Evolutionary conservation across 2,113 vertebrate genomes (phyloP).

Genomic region (Psettodes erumei): DNA sequence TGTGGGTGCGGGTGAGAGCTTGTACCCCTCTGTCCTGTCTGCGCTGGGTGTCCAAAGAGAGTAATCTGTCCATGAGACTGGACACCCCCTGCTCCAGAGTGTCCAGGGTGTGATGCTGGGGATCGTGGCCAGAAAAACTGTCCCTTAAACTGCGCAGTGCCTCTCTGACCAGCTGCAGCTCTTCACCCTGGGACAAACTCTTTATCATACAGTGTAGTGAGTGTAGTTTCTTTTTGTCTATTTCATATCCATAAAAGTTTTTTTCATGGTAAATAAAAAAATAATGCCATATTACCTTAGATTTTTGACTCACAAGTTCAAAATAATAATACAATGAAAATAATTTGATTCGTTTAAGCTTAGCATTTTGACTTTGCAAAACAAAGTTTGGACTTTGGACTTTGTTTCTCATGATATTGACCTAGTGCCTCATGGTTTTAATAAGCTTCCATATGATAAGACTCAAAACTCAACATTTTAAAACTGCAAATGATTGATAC

Average conservation of each 20-base stretch:
- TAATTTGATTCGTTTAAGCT: not conserved
- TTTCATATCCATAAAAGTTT: too few species aligned
- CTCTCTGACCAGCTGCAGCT: constrained; percentile 93
- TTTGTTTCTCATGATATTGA: not conserved
- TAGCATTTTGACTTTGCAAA: not conserved
- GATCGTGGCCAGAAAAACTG: constrained; percentile 94
- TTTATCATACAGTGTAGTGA: not conserved
- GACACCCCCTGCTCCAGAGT: constrained; percentile 95
- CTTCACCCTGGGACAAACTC: constrained; percentile 83
- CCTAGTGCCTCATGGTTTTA: not conserved
- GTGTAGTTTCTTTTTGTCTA: not conserved
- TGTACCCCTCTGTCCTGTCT: constrained; percentile 89
- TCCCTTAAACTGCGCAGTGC: constrained; percentile 94
- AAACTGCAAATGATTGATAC: not conserved
- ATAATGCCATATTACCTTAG: not conserved
- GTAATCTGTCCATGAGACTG: constrained; percentile 93
- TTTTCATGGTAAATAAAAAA: not conserved
- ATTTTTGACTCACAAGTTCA: not conserved
- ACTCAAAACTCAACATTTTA: not conserved
- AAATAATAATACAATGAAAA: not conserved
- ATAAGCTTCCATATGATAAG: not conserved
- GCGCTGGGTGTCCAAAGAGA: constrained; percentile 84
- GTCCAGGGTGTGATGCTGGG: constrained; percentile 97
- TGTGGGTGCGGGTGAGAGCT: constrained; percentile 14
- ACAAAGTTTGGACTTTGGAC: not conserved